Evolutionary conservation across 92 coral and sea anemone genomes (phyloP), one percentile per base, ranked within the genome.

Genomic region (Epizoanthus rinbou): DNA sequence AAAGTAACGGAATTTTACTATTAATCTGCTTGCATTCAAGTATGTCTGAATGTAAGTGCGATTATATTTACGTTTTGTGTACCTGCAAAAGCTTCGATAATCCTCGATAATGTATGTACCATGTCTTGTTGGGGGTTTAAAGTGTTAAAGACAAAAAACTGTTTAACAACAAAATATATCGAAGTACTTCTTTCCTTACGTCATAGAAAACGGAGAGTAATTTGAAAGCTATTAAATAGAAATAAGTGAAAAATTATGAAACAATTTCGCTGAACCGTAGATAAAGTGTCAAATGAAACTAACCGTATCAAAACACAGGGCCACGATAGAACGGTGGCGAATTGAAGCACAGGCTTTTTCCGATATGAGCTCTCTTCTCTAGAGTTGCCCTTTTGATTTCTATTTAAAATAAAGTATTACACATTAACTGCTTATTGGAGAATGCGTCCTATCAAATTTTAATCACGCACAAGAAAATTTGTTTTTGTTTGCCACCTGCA

Each of bases 401-500:
- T 60, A 63, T 8, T 35, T 65, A 22, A 39, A 22, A 59, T 15
- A 62, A 21, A 33, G 22, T 43, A 37, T 78, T 39, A 57, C 28
- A 2, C 58, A 78, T 78, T 35, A 78, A 78, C 82, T 78, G 82
- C 82, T 78, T 62, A 57, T 57, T 78, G 15, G 82, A 41, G 82
- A 78, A 78, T 78, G 82, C 64, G 43, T 37, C 22, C 82, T 21
- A 78, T 78, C 15, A 78, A 78, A 78, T 78, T 78, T 78, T 78
- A 78, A 78, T 78, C 18, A 69, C 59, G 70, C 24, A 19, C 82
- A 24, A 62, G 52, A 41, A 18, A 52, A 8, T 23, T 63, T 62
- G 69, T 22, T 78, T 78, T 24, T 6, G 82, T 39, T 78, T 19
- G 82, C 60, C 82, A 78, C 82, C 82, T 37, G 82, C 17, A 78